A percentile compares a stretch with the other conserved stretches of the same genome.
phyloP scores from a whole-genome alignment of 2,888 invertebrate species.

The Harpalus rubripes region DNA sequence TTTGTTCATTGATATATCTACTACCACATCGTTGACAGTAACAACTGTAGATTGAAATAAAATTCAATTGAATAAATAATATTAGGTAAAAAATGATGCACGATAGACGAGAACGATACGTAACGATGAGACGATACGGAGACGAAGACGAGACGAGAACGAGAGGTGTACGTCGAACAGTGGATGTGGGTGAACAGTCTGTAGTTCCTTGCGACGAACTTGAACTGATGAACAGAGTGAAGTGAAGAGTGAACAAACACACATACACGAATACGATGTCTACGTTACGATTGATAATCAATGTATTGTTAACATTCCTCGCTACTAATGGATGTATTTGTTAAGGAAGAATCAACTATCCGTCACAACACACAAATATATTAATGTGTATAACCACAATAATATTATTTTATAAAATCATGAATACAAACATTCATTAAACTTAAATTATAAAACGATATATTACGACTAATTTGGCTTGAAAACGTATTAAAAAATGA shows the following conservation, averaged over 20 bases:
- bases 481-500: constrained; percentile 67
- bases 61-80: constrained; percentile 46
- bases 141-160: constrained; percentile 8
- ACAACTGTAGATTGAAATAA: constrained; percentile 45
- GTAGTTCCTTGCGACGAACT: constrained; percentile 16
- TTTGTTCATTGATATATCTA: constrained; percentile 51
- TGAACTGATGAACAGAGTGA: constrained; percentile 24
- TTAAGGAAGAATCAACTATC: constrained; percentile 66
- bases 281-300: constrained; percentile 61
- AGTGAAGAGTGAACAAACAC: constrained; percentile 55
- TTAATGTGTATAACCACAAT: constrained; percentile 67
- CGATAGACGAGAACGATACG: constrained; percentile 12
- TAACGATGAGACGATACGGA: neutral
- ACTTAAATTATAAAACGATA: constrained; percentile 65
- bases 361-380: constrained; percentile 66
- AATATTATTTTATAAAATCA: constrained; percentile 63
- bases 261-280: constrained; percentile 63
- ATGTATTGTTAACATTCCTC: constrained; percentile 58
- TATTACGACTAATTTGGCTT: constrained; percentile 67
- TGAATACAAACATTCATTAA: constrained; percentile 62
- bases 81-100: constrained; percentile 43
- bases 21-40: constrained; percentile 55
- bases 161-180: constrained; percentile 2
- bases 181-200: constrained; percentile 29
- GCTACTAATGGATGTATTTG: constrained; percentile 62